A percentile compares a stretch with the other conserved stretches of the same genome.
Conservation (phyloP, 35 echinoderm and acorn worm genomes). For the Ophiothrix spiculata region DNA sequence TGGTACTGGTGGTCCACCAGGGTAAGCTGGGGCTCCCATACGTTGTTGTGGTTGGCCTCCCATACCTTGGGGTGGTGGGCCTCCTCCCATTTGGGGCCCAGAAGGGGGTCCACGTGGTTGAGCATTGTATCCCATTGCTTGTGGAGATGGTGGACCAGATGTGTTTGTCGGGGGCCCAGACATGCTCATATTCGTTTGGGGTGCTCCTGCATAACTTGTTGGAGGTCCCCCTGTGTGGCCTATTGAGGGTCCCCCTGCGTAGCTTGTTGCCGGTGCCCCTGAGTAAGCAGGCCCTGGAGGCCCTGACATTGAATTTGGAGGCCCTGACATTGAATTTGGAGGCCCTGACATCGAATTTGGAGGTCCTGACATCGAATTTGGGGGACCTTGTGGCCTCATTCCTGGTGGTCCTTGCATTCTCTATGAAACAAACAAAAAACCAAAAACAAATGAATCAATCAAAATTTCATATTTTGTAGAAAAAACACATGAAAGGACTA, state of each 20-base stretch:
- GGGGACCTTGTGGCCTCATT: not conserved
- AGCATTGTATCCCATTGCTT: not conserved
- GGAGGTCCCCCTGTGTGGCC: not conserved
- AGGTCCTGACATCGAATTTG: not conserved
- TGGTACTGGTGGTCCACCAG: conserved; percentile 34
- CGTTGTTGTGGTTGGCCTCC: conserved; percentile 5
- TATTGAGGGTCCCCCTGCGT: not conserved
- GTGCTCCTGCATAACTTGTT: conserved; percentile 9
- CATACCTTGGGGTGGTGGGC: conserved; percentile 37
- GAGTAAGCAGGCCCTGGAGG: not conserved
- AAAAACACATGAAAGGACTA: not conserved
- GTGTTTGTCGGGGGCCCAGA: conserved; percentile 21
- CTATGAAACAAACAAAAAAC: not conserved
- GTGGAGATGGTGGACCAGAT: conserved; percentile 24
- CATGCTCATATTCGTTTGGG: conserved; percentile 18
- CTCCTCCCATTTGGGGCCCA: conserved; percentile 13
- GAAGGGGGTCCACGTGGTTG: no score
- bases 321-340: not conserved
- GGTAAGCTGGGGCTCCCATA: not conserved
- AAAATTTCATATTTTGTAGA: not conserved
- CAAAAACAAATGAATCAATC: not conserved
- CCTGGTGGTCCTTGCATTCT: not conserved
- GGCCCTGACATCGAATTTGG: not conserved
- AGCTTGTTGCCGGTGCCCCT: not conserved
- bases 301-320: not conserved